Percentiles rank a stretch among this genome's conserved stretches.
Evolutionary conservation across 2,113 vertebrate genomes (phyloP).

Genomic region (Perca flavescens): DNA sequence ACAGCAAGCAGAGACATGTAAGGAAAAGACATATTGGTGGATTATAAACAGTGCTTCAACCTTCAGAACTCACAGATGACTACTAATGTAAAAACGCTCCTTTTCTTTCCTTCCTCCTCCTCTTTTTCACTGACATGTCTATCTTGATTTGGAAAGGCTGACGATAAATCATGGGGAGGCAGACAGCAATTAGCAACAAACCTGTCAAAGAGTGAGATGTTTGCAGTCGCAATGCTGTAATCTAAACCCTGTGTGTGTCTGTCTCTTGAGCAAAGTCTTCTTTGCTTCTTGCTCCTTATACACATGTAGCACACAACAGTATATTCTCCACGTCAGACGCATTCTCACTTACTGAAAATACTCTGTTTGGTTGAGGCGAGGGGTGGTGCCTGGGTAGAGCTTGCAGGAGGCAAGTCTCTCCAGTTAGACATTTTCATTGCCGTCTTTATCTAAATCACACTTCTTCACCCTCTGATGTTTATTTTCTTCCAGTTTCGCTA

Average conservation of each 20-base stretch:
- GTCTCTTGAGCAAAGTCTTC: neutral
- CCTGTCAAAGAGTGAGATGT: conserved; percentile 11
- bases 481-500: too few species aligned
- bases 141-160: conserved; percentile 17
- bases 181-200: conserved; percentile 3
- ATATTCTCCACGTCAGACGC: too few species aligned
- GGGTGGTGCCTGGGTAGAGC: too few species aligned
- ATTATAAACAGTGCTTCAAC: conserved; percentile 46
- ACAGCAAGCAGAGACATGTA: conserved; percentile 63
- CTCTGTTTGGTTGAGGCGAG: too few species aligned
- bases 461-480: too few species aligned
- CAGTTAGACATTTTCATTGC: too few species aligned
- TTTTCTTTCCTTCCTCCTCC: neutral
- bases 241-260: neutral
- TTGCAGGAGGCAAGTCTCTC: too few species aligned
- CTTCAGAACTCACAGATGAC: conserved; percentile 4
- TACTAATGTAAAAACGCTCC: neutral
- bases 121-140: neutral
- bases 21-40: conserved; percentile 51
- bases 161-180: neutral
- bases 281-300: neutral
- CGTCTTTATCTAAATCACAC: too few species aligned
- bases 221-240: neutral
- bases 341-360: too few species aligned
- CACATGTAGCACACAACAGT: too few species aligned